These are phyloP conservation scores for Zaprionus ornatus DNA, from an alignment of 1,140 invertebrate species.

Conservation along the genomic window DNA sequence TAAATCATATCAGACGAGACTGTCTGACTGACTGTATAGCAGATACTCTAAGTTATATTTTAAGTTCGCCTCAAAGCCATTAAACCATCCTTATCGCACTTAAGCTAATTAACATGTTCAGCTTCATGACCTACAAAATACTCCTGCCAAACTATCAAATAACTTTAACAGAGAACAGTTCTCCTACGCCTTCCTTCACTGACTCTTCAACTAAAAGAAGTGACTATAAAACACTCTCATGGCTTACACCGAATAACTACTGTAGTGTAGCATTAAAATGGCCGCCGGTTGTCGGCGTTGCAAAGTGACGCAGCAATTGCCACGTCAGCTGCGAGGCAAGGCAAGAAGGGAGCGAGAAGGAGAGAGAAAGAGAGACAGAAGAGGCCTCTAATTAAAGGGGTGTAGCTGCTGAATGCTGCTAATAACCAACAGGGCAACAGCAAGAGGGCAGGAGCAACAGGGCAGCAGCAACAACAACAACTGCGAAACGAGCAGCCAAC, in stretches of 20 bases:
- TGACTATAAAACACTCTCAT: neutral
- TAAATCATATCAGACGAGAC: too few species aligned
- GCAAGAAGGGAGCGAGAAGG: neutral
- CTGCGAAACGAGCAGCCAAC: slow-evolving; percentile 3
- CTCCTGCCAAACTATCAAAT: neutral
- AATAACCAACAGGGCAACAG: slow-evolving; percentile 47
- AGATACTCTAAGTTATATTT: too few species aligned
- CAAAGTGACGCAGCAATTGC: neutral
- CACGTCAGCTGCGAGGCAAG: neutral
- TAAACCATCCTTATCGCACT: too few species aligned
- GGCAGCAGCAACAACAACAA: slow-evolving; percentile 25
- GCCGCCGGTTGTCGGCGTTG: neutral
- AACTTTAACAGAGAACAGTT: neutral
- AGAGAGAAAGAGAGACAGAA: neutral
- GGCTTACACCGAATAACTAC: neutral
- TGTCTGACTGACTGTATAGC: too few species aligned
- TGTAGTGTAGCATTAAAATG: neutral
- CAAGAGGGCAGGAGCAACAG: slow-evolving; percentile 21
- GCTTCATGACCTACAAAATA: neutral
- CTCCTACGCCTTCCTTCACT: neutral
- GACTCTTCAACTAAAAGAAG: neutral
- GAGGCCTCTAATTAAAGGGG: slow-evolving; percentile 5
- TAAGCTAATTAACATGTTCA: neutral
- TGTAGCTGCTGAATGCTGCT: slow-evolving; percentile 7
- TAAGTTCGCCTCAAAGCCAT: too few species aligned